Evolutionary conservation across 2,113 vertebrate genomes (phyloP).

Genomic region (Geococcyx californianus): DNA sequence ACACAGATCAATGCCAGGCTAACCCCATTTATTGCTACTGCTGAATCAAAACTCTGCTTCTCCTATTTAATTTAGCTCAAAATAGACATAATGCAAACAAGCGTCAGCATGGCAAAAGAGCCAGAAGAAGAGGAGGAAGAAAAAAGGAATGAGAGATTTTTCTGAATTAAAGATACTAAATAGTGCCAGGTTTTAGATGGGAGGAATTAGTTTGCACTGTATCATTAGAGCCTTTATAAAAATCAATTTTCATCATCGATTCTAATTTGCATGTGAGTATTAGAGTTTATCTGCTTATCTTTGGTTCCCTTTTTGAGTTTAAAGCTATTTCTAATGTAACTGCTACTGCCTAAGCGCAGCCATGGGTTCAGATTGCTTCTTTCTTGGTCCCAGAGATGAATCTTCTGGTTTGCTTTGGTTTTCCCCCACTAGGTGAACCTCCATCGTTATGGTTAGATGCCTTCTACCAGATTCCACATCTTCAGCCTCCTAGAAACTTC

Average conservation of each 20-base stretch:
- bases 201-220: neutral
- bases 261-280: neutral
- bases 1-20: conserved; percentile 58
- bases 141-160: neutral
- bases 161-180: neutral
- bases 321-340: neutral
- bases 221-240: neutral
- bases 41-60: conserved; percentile 52
- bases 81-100: conserved; percentile 11
- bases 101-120: neutral
- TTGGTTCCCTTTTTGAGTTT: neutral
- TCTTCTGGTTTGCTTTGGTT: neutral
- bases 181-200: neutral
- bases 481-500: neutral
- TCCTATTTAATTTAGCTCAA: conserved; percentile 54
- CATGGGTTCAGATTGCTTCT: neutral
- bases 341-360: neutral
- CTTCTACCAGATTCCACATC: neutral
- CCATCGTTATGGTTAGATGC: neutral
- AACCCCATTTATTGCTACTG: conserved; percentile 62
- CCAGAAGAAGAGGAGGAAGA: neutral
- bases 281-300: neutral
- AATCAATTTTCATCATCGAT: neutral
- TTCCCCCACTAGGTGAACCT: neutral
- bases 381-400: neutral